Conservation (phyloP, 2,797 vertebrate genomes). For the Lutjanus campechanus region DNA sequence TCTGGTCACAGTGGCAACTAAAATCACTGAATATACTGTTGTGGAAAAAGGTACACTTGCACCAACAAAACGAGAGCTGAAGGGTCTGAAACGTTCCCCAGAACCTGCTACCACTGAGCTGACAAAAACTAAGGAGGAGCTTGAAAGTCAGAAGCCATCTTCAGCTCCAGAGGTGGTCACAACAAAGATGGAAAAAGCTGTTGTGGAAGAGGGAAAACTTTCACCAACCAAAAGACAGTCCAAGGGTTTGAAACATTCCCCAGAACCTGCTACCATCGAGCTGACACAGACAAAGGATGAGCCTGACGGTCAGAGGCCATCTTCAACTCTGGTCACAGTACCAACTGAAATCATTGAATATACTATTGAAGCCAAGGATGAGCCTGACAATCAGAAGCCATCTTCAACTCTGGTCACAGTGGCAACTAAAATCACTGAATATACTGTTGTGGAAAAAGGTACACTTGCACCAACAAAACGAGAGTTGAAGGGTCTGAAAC, state of each 20-base stretch:
- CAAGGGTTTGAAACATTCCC: not conserved
- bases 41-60: not conserved
- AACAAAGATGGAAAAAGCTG: not conserved
- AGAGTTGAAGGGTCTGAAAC: not conserved
- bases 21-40: not conserved
- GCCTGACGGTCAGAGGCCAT: too few species aligned
- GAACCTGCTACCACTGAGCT: not conserved
- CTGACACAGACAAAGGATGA: not conserved
- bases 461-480: not conserved
- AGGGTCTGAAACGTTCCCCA: not conserved
- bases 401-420: not conserved
- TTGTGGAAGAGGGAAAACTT: not conserved
- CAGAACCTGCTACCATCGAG: not conserved
- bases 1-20: accelerated
- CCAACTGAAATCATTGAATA: not conserved
- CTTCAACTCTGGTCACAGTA: not conserved
- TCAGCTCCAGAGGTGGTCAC: not conserved
- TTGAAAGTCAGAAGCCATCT: not conserved
- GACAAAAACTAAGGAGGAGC: not conserved
- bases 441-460: not conserved
- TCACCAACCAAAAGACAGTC: not conserved
- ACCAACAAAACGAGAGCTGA: not conserved
- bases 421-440: not conserved
- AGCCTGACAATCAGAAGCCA: too few species aligned
- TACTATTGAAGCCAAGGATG: too few species aligned